Evolutionary conservation across 1,140 invertebrate species (phyloP).

Genomic region (Meteorus sp.): DNA sequence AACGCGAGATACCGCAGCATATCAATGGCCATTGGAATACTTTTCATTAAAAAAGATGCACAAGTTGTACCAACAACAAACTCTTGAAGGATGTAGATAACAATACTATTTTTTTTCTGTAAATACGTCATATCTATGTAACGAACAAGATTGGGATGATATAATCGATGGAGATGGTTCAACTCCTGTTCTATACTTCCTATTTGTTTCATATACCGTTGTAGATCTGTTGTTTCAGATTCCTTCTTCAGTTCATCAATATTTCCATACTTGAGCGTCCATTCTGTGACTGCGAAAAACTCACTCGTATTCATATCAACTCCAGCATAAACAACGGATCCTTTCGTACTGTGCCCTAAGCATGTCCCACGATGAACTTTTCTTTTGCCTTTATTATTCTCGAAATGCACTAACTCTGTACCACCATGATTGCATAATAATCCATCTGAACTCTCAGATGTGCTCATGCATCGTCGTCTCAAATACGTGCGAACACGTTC

Average conservation of each 20-base stretch:
- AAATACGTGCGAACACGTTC: constrained; percentile 42
- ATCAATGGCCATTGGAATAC: constrained; percentile 63
- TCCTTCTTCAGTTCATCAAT: constrained; percentile 16
- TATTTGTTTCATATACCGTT: constrained; percentile 62
- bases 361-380: constrained; percentile 62
- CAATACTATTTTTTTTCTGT: constrained; percentile 61
- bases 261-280: constrained; percentile 62
- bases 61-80: constrained; percentile 64
- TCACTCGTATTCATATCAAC: constrained; percentile 70
- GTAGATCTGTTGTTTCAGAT: constrained; percentile 46
- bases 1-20: constrained; percentile 66
- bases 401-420: constrained; percentile 60
- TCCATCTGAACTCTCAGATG: constrained; percentile 52
- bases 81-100: constrained; percentile 69
- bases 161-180: constrained; percentile 66
- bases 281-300: constrained; percentile 70
- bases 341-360: constrained; percentile 66
- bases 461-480: constrained; percentile 44
- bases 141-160: constrained; percentile 72
- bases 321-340: constrained; percentile 70
- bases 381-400: constrained; percentile 59
- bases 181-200: constrained; percentile 73
- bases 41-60: constrained; percentile 59
- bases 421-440: constrained; percentile 60
- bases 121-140: constrained; percentile 72